These are phyloP conservation scores for Tetramorium simillimum DNA, from an alignment of 1,140 invertebrate genomes.

Conservation along the genomic window DNA sequence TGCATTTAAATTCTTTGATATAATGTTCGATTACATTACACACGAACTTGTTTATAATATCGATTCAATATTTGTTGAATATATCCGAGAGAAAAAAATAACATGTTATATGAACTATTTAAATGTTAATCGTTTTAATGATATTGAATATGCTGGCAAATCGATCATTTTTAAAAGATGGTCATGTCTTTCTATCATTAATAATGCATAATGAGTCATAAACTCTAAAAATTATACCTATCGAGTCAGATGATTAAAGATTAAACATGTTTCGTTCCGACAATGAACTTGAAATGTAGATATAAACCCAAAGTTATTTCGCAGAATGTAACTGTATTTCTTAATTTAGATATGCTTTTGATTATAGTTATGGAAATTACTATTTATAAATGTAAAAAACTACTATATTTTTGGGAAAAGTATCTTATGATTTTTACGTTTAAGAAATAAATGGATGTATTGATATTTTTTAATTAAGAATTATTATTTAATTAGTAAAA, in stretches of 20 bases:
- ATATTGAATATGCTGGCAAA: neutral
- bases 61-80: neutral
- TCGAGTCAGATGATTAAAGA: neutral
- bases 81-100: neutral
- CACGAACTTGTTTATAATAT: neutral
- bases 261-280: neutral
- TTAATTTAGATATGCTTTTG: neutral
- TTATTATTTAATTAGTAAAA: neutral
- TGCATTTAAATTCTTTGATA: constrained; percentile 8
- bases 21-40: neutral
- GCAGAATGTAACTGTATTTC: neutral
- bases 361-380: neutral
- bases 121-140: neutral
- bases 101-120: neutral
- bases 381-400: neutral
- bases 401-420: neutral
- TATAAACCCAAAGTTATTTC: neutral
- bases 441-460: neutral
- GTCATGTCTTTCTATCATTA: neutral
- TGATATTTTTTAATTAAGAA: neutral
- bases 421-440: neutral
- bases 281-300: neutral
- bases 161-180: neutral
- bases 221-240: neutral
- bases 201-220: neutral